Conservation (phyloP, 2,113 vertebrate genomes). For the Melospiza melodia region DNA sequence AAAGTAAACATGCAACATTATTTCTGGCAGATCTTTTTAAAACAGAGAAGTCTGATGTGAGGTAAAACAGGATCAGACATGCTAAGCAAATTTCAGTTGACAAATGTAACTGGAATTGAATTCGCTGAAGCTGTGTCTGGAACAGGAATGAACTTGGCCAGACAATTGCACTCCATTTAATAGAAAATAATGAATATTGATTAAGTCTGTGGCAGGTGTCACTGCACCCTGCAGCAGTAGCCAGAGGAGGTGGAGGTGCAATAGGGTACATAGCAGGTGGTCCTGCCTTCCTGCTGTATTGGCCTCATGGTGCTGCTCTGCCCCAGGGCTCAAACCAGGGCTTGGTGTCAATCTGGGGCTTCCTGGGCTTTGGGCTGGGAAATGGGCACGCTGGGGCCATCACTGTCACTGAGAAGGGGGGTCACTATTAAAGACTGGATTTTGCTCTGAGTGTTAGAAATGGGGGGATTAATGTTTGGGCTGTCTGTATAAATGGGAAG, state of each 20-base stretch:
- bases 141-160: neutral
- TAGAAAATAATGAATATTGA: neutral
- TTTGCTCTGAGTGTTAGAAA: neutral
- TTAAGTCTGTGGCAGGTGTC: neutral
- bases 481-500: neutral
- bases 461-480: accelerated
- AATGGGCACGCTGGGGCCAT: accelerated
- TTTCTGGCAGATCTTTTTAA: neutral
- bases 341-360: neutral
- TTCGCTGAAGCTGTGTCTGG: neutral
- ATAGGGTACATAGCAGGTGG: accelerated
- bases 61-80: neutral
- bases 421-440: neutral
- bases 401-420: too few relatives aligned
- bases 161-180: neutral
- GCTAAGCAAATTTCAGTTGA: neutral
- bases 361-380: accelerated
- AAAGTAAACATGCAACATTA: neutral
- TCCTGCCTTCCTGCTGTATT: neutral
- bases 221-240: neutral
- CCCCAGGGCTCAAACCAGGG: neutral
- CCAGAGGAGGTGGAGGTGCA: neutral
- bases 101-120: neutral
- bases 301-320: neutral
- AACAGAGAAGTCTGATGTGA: neutral